These are phyloP conservation scores for Ailuropoda melanoleuca DNA, from an alignment of 2,113 vertebrate genomes.

Conservation along the genomic window DNA sequence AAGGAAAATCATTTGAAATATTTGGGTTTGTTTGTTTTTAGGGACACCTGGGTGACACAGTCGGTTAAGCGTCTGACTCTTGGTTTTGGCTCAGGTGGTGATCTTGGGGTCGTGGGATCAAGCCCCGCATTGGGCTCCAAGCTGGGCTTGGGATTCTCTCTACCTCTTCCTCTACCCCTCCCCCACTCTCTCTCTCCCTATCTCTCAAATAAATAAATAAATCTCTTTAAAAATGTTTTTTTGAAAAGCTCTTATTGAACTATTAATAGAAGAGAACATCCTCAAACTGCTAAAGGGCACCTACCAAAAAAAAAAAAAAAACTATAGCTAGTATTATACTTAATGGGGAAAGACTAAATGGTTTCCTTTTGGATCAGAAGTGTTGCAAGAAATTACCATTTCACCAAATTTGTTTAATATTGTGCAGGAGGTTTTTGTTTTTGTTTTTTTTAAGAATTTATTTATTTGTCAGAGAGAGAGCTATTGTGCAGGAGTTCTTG, in stretches of 20 bases:
- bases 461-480: background rate
- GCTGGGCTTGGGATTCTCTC: no score
- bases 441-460: background rate
- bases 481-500: background rate
- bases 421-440: background rate
- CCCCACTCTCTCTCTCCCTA: no score
- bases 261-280: background rate
- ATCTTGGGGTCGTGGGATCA: no score
- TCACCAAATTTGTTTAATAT: background rate
- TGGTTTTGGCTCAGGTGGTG: no score
- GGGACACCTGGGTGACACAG: no score
- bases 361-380: background rate
- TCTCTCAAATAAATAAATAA: no score
- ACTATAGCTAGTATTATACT: background rate
- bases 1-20: background rate
- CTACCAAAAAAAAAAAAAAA: background rate
- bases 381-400: background rate
- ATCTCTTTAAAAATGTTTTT: no score
- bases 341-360: background rate
- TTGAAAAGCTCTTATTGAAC: background rate
- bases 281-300: background rate
- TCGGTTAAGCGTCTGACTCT: no score
- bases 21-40: background rate
- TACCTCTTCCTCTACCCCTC: no score
- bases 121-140: no score